Base-by-base conservation (phyloP, 2,888 invertebrate species). In the Teinopalpus imperialis region DNA sequence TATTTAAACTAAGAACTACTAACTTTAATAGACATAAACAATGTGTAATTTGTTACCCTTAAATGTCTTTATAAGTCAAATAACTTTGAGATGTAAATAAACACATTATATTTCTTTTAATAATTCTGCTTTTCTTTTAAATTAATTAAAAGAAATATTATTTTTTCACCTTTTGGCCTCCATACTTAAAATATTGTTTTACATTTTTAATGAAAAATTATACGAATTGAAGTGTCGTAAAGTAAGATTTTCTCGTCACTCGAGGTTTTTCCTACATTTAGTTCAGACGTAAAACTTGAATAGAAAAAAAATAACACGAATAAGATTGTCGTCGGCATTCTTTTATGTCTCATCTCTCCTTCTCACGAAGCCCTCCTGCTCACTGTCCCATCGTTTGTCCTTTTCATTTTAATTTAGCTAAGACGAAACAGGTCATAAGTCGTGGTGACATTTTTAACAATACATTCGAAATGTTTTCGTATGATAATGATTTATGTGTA, bases 401-500 rank as follows among this genome's bases (percentile, higher is more conserved):
- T 72, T 72, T 69, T 80, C 79, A 59, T 73, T 77, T 81, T 77
- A 81, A 81, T 82, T 81, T 78, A 67, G 68, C 67, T 82, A 75
- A 81, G 78, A 77, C 77, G 83, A 73, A 86, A 74, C 80, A 86
- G 81, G 82, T 82, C 85, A 80, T 83, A 86, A 88, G 85, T 82
- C 70, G 80, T 68, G 79, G 81, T 85, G 88, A 88, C 87, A 86
- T 83, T 86, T 85, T 82, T 75, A 87, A 88, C 87, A 88, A 87
- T 80, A 66, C 74, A 67, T 69, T 77, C 76, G 81, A 83, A 86
- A 87, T 86, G 87, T 88, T 88, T 87, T 87, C 81, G 81, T 86
- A 82, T 86, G 79, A 70, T 80, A 82, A 87, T 88, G 88, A 88
- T 87, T 87, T 88, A 88, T 87, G 87, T 78, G 74, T 78, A 67